A percentile compares a stretch with the other conserved stretches of the same genome.
Evolutionary conservation across 2,113 vertebrate species (phyloP).

Genomic region (Nesogale talazaci): DNA sequence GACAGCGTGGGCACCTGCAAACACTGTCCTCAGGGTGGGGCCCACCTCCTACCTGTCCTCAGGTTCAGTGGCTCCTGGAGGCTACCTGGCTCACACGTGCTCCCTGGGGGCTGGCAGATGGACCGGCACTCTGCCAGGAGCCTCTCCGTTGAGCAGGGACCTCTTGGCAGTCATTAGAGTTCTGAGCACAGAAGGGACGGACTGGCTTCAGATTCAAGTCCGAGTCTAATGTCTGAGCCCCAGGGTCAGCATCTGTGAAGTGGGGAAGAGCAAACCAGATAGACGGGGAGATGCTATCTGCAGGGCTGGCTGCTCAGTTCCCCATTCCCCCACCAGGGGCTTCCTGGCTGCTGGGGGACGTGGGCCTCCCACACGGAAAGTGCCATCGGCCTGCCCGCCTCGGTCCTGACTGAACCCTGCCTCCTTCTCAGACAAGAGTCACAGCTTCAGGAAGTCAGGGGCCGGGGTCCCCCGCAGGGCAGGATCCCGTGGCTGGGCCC

Average conservation of each 20-base stretch:
- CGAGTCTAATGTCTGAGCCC: neutral
- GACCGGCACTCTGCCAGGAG: neutral
- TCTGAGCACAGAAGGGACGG: neutral
- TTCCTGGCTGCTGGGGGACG: neutral
- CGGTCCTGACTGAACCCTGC: neutral
- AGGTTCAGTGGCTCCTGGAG: rapidly evolving
- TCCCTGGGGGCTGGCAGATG: neutral
- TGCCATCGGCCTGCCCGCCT: neutral
- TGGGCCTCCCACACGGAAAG: neutral
- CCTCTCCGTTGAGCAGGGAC: neutral
- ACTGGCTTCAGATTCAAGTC: neutral
- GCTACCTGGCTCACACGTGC: neutral
- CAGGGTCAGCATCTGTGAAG: rapidly evolving
- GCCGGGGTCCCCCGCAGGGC: neutral
- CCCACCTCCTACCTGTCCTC: too few relatives aligned
- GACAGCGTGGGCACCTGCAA: too few relatives aligned
- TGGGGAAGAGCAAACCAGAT: rapidly evolving
- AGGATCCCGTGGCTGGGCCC: neutral
- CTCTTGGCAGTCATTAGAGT: too few relatives aligned
- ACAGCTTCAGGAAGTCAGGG: neutral
- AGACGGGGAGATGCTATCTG: neutral
- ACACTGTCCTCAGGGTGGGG: too few relatives aligned
- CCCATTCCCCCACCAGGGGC: neutral
- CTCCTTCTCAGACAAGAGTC: neutral
- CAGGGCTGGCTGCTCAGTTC: neutral